Percentiles rank a stretch among this genome's conserved stretches.
Evolutionary conservation across 2,888 invertebrate genomes (phyloP).

Genomic region (Pomacea canaliculata): DNA sequence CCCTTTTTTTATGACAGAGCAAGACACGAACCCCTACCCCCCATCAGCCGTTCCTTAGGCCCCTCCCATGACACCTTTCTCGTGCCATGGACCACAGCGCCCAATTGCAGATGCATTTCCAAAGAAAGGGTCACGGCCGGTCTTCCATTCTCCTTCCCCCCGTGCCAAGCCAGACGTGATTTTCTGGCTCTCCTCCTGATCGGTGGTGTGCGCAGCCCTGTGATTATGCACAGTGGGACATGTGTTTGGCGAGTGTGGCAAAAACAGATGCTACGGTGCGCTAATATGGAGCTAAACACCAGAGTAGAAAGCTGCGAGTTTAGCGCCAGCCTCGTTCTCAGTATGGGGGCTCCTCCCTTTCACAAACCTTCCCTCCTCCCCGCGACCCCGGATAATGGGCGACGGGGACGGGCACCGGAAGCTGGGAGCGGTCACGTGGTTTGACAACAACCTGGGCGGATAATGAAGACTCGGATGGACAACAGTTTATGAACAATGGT

Average conservation of each 20-base stretch:
- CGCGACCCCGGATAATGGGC: too few relatives aligned
- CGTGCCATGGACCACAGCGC: neutral
- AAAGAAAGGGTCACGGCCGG: neutral
- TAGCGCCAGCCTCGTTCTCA: constrained; percentile 2
- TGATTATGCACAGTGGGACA: constrained; percentile 13
- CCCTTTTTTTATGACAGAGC: too few relatives aligned
- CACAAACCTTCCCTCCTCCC: neutral
- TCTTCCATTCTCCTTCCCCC: neutral
- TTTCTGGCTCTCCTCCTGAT: constrained; percentile 8
- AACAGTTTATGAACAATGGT: too few relatives aligned
- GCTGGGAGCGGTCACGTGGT: too few relatives aligned
- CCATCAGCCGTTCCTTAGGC: too few relatives aligned
- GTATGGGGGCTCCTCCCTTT: neutral
- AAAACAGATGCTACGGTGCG: constrained; percentile 3
- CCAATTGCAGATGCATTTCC: constrained; percentile 7
- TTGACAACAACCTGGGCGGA: too few relatives aligned
- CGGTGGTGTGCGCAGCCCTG: constrained; percentile 5
- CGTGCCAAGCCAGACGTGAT: neutral
- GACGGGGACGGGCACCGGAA: too few relatives aligned
- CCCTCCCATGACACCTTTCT: too few relatives aligned
- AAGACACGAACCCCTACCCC: too few relatives aligned
- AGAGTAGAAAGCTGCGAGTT: neutral
- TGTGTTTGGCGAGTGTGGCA: neutral
- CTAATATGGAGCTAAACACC: neutral
- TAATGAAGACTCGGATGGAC: too few relatives aligned